Percentiles rank a stretch among this genome's conserved stretches.
Conservation (phyloP, 2,797 vertebrate genomes). For the Mallotus villosus region DNA sequence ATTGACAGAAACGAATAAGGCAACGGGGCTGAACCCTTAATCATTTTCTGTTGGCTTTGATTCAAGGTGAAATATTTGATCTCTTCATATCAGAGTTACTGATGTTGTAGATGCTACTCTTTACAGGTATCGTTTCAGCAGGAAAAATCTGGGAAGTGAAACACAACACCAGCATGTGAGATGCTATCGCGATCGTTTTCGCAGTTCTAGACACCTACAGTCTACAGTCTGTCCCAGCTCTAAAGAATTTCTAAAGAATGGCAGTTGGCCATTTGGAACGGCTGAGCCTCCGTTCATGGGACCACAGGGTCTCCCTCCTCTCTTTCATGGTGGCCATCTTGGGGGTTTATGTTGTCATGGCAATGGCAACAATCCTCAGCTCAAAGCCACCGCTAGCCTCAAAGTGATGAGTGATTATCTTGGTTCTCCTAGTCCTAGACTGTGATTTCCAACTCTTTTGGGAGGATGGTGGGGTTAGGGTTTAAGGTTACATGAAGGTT, state of each 20-base stretch:
- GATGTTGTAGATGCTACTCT: not conserved
- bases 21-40: not conserved
- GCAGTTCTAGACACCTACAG: too few species aligned
- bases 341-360: slow-evolving; percentile 55
- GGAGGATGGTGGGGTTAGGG: too few species aligned
- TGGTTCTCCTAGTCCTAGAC: too few species aligned
- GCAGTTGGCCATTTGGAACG: slow-evolving; percentile 51
- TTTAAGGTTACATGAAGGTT: too few species aligned
- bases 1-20: slow-evolving; percentile 43
- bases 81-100: not conserved
- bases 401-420: slow-evolving; percentile 56
- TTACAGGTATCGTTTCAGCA: too few species aligned
- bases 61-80: slow-evolving; percentile 40
- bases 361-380: slow-evolving; percentile 21
- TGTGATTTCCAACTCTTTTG: not conserved
- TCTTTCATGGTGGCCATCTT: slow-evolving; percentile 49
- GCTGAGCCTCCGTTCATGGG: slow-evolving; percentile 45
- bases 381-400: slow-evolving; percentile 43
- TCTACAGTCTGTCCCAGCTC: too few species aligned
- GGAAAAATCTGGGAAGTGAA: too few species aligned
- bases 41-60: slow-evolving; percentile 38
- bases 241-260: slow-evolving; percentile 25
- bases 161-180: too few species aligned
- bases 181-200: too few species aligned
- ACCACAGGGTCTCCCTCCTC: slow-evolving; percentile 52